phyloP scores from a whole-genome alignment of 2,888 invertebrate genomes.

The Herminia tarsipennalis region DNA sequence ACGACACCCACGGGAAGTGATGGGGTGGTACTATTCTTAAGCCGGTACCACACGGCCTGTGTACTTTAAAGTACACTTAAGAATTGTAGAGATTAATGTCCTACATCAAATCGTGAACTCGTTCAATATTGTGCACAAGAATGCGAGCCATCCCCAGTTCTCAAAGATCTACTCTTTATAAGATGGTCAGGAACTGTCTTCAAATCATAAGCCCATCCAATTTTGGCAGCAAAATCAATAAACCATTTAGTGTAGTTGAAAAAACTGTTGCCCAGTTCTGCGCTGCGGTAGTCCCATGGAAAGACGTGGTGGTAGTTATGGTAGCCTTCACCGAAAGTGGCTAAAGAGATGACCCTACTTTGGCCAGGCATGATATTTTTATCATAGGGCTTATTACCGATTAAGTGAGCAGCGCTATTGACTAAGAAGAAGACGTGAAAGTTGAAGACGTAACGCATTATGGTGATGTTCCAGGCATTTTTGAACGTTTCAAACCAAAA shows the following conservation, averaged over 20 bases:
- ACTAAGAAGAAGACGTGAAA: slow-evolving; percentile 86
- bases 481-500: slow-evolving; percentile 83
- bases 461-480: slow-evolving; percentile 65
- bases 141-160: slow-evolving; percentile 49
- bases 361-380: slow-evolving; percentile 50
- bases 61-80: no score
- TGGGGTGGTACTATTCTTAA: no score
- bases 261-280: slow-evolving; percentile 51
- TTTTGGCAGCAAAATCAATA: slow-evolving; percentile 57
- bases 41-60: no score
- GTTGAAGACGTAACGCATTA: slow-evolving; percentile 81
- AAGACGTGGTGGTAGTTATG: slow-evolving; percentile 66
- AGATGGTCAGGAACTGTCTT: slow-evolving; percentile 48
- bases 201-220: slow-evolving; percentile 68
- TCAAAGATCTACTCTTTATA: slow-evolving; percentile 32
- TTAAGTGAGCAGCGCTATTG: slow-evolving; percentile 87
- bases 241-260: slow-evolving; percentile 54
- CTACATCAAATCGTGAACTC: no score
- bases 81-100: no score
- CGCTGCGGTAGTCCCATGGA: slow-evolving; percentile 60
- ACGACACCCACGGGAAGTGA: no score
- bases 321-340: slow-evolving; percentile 59
- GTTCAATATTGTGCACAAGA: background rate
- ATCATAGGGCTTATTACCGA: slow-evolving; percentile 78
- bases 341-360: slow-evolving; percentile 42